These are phyloP conservation scores for Turdus rufiventris DNA, from an alignment of 2,113 vertebrate species.

Conservation along the genomic window DNA sequence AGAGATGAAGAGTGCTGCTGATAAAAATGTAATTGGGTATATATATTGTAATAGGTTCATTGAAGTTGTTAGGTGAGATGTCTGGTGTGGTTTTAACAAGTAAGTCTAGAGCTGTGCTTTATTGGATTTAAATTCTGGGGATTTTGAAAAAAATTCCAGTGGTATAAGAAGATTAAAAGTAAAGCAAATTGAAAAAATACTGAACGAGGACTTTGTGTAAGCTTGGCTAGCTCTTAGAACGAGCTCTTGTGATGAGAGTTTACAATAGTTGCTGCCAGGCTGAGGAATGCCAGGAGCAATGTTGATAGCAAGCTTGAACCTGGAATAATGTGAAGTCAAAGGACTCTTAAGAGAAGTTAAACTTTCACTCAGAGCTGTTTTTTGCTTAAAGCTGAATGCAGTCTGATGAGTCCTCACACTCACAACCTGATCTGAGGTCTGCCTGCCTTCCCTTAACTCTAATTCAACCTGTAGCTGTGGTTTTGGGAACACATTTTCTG, in stretches of 20 bases:
- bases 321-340: not conserved
- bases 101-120: not conserved
- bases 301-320: not conserved
- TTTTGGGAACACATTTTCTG: not conserved
- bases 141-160: not conserved
- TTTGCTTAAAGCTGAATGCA: not conserved
- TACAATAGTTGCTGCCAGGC: not conserved
- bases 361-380: not conserved
- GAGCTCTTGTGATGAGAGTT: not conserved
- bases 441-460: not conserved
- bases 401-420: not conserved
- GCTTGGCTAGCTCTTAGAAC: not conserved
- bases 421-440: not conserved
- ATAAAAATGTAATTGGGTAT: not conserved
- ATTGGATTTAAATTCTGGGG: not conserved
- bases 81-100: not conserved
- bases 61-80: not conserved
- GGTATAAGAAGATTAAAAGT: slow-evolving; percentile 52
- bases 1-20: not conserved
- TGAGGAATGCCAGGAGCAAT: not conserved
- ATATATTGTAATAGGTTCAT: not conserved
- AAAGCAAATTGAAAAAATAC: slow-evolving; percentile 28
- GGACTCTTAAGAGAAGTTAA: not conserved
- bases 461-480: not conserved
- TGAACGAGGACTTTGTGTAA: not conserved